A percentile compares a stretch with the other conserved stretches of the same genome.
phyloP scores from a whole-genome alignment of 2,888 invertebrate species.

The Caenorhabditis imperialis region DNA sequence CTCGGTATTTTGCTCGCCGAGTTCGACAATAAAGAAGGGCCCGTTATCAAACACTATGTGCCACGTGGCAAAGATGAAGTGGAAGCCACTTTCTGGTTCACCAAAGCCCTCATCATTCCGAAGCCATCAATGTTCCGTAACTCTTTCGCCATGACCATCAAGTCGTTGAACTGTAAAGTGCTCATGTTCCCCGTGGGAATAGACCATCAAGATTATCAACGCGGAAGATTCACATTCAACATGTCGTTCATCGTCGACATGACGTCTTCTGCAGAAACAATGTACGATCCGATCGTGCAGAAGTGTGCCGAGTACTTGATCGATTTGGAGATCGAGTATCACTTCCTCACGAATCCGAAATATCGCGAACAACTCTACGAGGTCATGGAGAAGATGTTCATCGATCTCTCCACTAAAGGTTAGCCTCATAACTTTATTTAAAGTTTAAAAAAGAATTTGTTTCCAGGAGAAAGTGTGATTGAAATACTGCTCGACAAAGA shows the following conservation, averaged over 20 bases:
- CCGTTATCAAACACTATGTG: constrained; percentile 71
- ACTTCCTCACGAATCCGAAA: constrained; percentile 61
- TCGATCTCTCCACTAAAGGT: constrained; percentile 69
- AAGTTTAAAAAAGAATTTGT: too few relatives aligned
- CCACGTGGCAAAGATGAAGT: constrained; percentile 14
- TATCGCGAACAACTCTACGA: constrained; percentile 55
- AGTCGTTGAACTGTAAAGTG: constrained; percentile 68
- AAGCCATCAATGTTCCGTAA: constrained; percentile 62
- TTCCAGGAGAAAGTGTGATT: constrained; percentile 70
- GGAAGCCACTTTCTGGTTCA: constrained; percentile 24
- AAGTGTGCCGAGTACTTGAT: constrained; percentile 76
- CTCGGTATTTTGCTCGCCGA: constrained; percentile 73
- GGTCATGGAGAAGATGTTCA: constrained; percentile 68
- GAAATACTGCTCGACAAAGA: constrained; percentile 59
- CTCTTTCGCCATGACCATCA: constrained; percentile 69
- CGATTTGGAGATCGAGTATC: constrained; percentile 72
- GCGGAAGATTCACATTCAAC: constrained; percentile 71
- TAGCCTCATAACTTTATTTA: not conserved
- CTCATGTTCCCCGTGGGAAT: constrained; percentile 76
- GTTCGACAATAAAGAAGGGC: constrained; percentile 72
- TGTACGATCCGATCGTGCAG: constrained; percentile 77
- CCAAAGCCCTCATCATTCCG: constrained; percentile 60
- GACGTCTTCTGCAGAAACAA: constrained; percentile 65
- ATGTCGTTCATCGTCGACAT: constrained; percentile 75
- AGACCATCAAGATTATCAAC: constrained; percentile 57